phyloP scores from a whole-genome alignment of 2,113 vertebrate genomes.

The Lucifuga dentata region DNA sequence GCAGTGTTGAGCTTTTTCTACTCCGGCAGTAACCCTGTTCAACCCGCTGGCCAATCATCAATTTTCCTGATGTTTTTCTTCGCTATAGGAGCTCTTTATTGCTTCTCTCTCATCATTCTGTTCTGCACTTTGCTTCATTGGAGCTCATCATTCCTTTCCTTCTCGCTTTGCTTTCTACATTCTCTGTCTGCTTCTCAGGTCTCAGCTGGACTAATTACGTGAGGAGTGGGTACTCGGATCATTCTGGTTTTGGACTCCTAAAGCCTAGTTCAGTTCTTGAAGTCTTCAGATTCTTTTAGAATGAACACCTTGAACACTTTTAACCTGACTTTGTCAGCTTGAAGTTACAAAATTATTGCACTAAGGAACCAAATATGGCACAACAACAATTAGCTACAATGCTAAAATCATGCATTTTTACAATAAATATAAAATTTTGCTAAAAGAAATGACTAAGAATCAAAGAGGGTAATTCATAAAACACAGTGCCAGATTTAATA shows the following conservation, averaged over 20 bases:
- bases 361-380: neutral
- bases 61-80: conserved; percentile 32
- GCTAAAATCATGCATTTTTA: too few relatives aligned
- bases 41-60: conserved; percentile 37
- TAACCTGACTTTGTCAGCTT: neutral
- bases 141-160: conserved; percentile 21
- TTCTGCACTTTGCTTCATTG: conserved; percentile 5
- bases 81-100: conserved; percentile 5
- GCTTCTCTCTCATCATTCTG: conserved; percentile 32
- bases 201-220: conserved; percentile 67
- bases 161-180: conserved; percentile 52
- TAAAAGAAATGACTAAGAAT: too few relatives aligned
- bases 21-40: conserved; percentile 30
- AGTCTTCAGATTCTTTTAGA: conserved; percentile 31
- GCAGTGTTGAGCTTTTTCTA: conserved; percentile 57
- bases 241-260: conserved; percentile 54
- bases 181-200: conserved; percentile 74
- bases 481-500: too few relatives aligned
- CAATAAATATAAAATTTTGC: too few relatives aligned
- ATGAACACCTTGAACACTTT: neutral
- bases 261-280: conserved; percentile 44
- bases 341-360: conserved; percentile 9
- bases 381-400: neutral
- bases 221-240: conserved; percentile 67
- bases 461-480: too few relatives aligned